Evolutionary conservation across 2,888 invertebrate species (phyloP).

Genomic region (Amphipoea lucens): DNA sequence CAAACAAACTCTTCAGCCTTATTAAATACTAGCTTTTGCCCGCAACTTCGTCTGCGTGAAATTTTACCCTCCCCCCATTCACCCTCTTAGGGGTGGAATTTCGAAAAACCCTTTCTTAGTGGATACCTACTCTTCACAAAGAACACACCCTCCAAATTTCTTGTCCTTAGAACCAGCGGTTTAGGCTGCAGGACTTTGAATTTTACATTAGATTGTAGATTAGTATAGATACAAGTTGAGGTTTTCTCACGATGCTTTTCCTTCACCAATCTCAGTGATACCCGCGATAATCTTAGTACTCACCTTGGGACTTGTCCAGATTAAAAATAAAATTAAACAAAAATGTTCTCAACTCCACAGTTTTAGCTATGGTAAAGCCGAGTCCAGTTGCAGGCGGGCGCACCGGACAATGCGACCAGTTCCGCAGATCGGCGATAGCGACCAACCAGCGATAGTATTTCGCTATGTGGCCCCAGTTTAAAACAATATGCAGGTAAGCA

Average conservation of each 20-base stretch:
- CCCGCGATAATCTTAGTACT: not conserved
- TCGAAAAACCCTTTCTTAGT: too few relatives aligned
- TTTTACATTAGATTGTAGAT: too few relatives aligned
- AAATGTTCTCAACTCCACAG: constrained; percentile 51
- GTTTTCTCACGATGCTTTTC: not conserved
- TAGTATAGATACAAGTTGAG: not conserved
- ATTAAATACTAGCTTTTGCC: not conserved
- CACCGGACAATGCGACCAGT: constrained; percentile 76
- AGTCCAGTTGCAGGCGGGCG: constrained; percentile 73
- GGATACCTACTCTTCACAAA: too few relatives aligned
- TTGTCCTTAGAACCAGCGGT: too few relatives aligned
- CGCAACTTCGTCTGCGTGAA: too few relatives aligned
- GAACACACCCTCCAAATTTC: too few relatives aligned
- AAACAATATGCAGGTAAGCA: constrained; percentile 26
- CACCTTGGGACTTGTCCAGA: too few relatives aligned
- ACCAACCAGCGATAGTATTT: constrained; percentile 66
- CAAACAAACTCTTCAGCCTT: not conserved
- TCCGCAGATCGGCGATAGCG: constrained; percentile 75
- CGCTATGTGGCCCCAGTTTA: constrained; percentile 63
- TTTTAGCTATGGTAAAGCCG: constrained; percentile 33
- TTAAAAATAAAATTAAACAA: not conserved
- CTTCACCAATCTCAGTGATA: not conserved
- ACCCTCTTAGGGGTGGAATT: too few relatives aligned
- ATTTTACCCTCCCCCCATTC: too few relatives aligned
- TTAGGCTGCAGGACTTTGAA: too few relatives aligned